Evolutionary conservation across 2,888 invertebrate species (phyloP), one percentile per base, ranked within the genome.

Genomic region (Drosophila phalerata): DNA sequence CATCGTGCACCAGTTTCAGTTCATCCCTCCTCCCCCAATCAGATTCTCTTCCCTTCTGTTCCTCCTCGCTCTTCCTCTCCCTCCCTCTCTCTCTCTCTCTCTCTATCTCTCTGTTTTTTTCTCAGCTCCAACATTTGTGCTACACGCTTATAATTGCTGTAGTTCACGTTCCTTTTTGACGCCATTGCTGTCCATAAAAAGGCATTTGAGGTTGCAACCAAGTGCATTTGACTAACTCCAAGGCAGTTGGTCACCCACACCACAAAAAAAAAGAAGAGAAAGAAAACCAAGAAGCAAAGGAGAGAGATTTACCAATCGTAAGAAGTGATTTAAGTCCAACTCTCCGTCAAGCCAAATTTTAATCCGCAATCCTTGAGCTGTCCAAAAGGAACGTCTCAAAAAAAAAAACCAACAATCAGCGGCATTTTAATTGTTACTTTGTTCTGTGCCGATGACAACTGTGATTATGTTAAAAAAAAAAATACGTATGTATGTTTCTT

Each of bases 351-450:
- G 1, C 37, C 22, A 5, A 47, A 57, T 57, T 37, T 55, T 25
- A 25, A 25, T 37, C 10, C 15, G 11, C 17, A 28, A 37, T 19
- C 38, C 45, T 28, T 42, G 15, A 28, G 15, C 17, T 25, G 5
- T 2, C 19, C 15, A 22, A 37, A 38, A n/a, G 1, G 10, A 10
- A 32, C 3, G 19, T n/a, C 40, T 8, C 5, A 11, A 28, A 8
- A 28, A 4, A 15, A 48, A 45, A 37, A 6, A 5, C 5, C 11
- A 34, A 34, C 40, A 61, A 43, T 60, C 64, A 34, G 69, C 61
- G 69, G 75, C 72, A 75, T 79, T 79, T 79, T 79, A 79, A 79
- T 79, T 79, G 78, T 57, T 49, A 45, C 74, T 78, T 75, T 79
- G 75, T 78, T 72, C 62, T 68, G 40, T 22, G 67, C 78, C 79